Evolutionary conservation across 2,888 invertebrate species (phyloP), one percentile per base, ranked within the genome.

Genomic region (Buathra laborator): DNA sequence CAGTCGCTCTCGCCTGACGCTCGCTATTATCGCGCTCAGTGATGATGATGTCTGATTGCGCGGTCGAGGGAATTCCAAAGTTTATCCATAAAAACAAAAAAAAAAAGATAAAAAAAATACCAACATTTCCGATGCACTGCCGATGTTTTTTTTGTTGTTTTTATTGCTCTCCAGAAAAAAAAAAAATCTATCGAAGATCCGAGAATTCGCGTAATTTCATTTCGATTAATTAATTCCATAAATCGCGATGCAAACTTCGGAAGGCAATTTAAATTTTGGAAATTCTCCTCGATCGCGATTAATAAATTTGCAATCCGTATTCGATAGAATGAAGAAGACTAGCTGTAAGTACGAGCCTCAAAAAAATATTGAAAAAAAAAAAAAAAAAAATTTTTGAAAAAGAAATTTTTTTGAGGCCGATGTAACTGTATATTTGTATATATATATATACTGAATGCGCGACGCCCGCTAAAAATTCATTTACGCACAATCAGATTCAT

Each of bases 341-440:
- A 90, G 90, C 84, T 87, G 87, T 88, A 88, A 88, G 87, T 85
- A 86, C 88, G 87, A 87, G 87, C 87, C 87, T 87, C 88, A 82
- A 88, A 83, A 84, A 53, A 81, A 77, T 59, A 66, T 7, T 5
- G 53, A 70, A 48, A 72, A 62, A 59, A 68, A 74, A 67, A 74
- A 68, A 74, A 67, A 74, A 24, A 24, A 24, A 24, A 24, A 19
- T 19, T 19, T 32, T 46, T 62, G 43, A 53, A 51, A 64, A 51
- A 78, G 53, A 70, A 67, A 24, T 19, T 19, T 19, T 24, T 24
- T 82, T 82, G 83, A 86, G 84, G 83, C 81, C 71, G 82, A 70
- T 80, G 53, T 81, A 84, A 83, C 77, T 29, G 83, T 84, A 70
- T 59, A 68, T 74, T 72, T 78, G 59, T 66, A 44, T 62, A 62